Evolutionary conservation across 2,113 vertebrate species (phyloP), one percentile per base, ranked within the genome.

Genomic region (Pica pica): DNA sequence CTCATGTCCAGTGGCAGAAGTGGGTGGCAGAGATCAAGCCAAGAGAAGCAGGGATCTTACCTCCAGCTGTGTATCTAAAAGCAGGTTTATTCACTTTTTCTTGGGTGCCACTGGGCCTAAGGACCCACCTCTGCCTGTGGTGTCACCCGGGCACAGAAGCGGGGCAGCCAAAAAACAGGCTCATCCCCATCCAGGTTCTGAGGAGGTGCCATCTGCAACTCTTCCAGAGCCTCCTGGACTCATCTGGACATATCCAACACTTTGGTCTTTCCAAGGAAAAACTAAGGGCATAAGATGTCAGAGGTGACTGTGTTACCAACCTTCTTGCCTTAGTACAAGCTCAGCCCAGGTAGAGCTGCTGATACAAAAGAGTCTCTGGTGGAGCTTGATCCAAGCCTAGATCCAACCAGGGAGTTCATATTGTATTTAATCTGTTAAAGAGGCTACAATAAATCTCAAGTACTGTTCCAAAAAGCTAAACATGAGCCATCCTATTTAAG

Each of bases 201-300:
- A 53, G 42, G 21, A 87, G 41, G 2, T 47, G 60, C 8, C 49
- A 5, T 3, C 68, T 60, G 56, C 39, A 31, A 2, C n/a, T 49
- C 19, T 23, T 80, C 56, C 6, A 11, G 57, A 67, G 22, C 61
- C 52, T 83, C 26, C 85, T 60, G 49, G 16, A 55, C 26, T 71
- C 2, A 0, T 26, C 47, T 33, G 49, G 17, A 20, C 1, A 1
- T 28, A n/a, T 21, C 2, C 1, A 71, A 30, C 9, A 7, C 18
- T 50, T 83, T 27, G 44, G 9, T 53, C 13, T 78, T 90, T 23
- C 33, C 56, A 55, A 22, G 30, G 12, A 19, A 71, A 47, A 71
- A 17, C 7, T 8, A 31, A 52, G 28, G 35, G 44, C 4, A 3
- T 57, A 23, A 14, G 39, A 26, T 61, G 30, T 71, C 70, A 65